Evolutionary conservation across 2,797 vertebrate genomes (phyloP), one percentile per base, ranked within the genome.

Genomic region (Pseudochaenichthys georgianus): DNA sequence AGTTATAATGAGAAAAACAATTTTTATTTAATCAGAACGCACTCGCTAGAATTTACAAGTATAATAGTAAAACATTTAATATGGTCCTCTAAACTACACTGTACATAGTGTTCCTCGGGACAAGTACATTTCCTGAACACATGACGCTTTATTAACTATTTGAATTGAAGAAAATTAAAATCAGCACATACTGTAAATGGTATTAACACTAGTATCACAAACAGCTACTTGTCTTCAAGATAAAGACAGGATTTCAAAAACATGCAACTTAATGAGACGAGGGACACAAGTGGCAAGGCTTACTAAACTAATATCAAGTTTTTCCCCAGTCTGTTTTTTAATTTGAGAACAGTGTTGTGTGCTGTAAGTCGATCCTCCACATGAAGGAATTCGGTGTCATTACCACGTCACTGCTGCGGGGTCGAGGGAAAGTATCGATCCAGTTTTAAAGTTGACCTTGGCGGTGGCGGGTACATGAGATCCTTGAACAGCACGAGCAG

Each of bases 371-470:
- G 1, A 63, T 50, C 17, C 19, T 55, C n/a, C 42, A 19, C 65
- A 34, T 62, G 7, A 9, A 50, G 43, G 11, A 12, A 13, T 61
- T 78, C 45, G 51, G 34, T 2, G 60, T 5, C 34, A 45, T 73
- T 51, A 38, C 59, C 19, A 66, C 41, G 13, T 67, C 53, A 46
- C 31, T 12, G 43, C 21, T 34, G 42, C 17, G 48, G 46, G 38
- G 69, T 65, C 0, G 3, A 45, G 54, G 50, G 51, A 13, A 73
- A 59, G 42, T n/a, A 82, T 73, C 1, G 17, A 75, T 55, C 62
- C 41, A 2, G 57, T 21, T 52, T 79, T 16, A 13, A 73, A 34
- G 75, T 23, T 84, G 88, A 90, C 92, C 88, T 92, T 91, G 85
- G 54, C 46, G 58, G 53, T 81, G 75, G 6, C 6, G 63, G 67